Base-by-base conservation (phyloP, 2,113 vertebrate species). In the Carassius gibelio region DNA sequence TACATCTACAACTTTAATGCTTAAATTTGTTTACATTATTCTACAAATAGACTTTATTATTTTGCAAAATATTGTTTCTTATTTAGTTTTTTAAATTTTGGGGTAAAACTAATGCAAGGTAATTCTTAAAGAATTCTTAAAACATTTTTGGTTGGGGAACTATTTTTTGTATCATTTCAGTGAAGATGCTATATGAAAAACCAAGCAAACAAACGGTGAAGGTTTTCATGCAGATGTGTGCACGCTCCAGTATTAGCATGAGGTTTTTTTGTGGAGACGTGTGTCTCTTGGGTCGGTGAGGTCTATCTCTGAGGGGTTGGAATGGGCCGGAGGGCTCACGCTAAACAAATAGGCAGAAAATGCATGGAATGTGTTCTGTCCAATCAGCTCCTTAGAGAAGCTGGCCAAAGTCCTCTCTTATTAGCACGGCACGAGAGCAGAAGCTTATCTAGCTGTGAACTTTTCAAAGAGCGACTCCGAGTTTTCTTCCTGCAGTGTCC, bases 331-430 rank as follows among this genome's bases (percentile, higher is more conserved):
- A 19, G 19, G 68, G 17, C 68, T 71, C 68, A 38, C 1, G 68
- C 21, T 6, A 74, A 45, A 72, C 36, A 72, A 74, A 74, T 23
- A 48, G 38, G 71, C 10, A 13, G 71, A 74, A 74, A 74, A 74
- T 74, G 10, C 21, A 7, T 74, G 38, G 71, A 74, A 74, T 74
- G 71, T n/a, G 71, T 74, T 21, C 21, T 2, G 71, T 74, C 71
- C 71, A 74, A 45, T 74, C 71, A 74, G 61, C 9, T 8, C 3
- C 4, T 64, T 64, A 5, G 19, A 74, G 71, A 1, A 6, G n/a
- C 71, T 11, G n/a, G n/a, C 5, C 71, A 26, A 26, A 75, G 71
- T 75, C 71, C 71, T 26, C 38, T 74, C 21, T 74, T 74, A 48
- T 74, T 74, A 74, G 11, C 26, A 10, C 4, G 68, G 36, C 68